These are phyloP conservation scores for Lepidochrysops patricia DNA, from an alignment of 2,888 invertebrate genomes.

Conservation along the genomic window DNA sequence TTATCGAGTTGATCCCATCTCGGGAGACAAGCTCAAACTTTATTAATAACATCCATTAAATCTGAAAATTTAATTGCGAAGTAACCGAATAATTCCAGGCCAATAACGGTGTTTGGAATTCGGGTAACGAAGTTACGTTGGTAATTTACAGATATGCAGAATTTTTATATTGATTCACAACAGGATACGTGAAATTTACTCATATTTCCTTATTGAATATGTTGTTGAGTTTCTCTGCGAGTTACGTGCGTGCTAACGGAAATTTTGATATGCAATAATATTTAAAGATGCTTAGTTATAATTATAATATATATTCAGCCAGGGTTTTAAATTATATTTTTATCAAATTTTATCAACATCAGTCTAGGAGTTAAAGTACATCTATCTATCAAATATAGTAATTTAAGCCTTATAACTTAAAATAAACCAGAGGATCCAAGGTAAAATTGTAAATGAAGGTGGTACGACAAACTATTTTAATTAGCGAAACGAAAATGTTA, in stretches of 20 bases:
- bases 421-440: not conserved
- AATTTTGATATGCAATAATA: too few relatives aligned
- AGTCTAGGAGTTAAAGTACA: too few relatives aligned
- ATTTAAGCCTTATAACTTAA: too few relatives aligned
- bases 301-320: too few relatives aligned
- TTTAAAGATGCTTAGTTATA: too few relatives aligned
- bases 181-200: too few relatives aligned
- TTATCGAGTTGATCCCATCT: not conserved
- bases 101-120: not conserved
- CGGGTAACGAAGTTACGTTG: not conserved
- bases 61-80: not conserved
- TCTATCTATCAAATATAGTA: too few relatives aligned
- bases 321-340: too few relatives aligned
- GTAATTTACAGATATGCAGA: not conserved
- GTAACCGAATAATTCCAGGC: not conserved
- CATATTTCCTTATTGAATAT: too few relatives aligned
- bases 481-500: conserved; percentile 3
- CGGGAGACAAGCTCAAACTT: not conserved
- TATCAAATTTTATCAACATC: too few relatives aligned
- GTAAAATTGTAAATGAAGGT: not conserved
- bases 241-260: too few relatives aligned
- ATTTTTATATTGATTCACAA: not conserved
- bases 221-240: too few relatives aligned
- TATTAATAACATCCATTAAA: conserved; percentile 4
- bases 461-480: conserved; percentile 3